phyloP scores from a whole-genome alignment of 1,140 invertebrate species.

The Drosophila bocki region DNA sequence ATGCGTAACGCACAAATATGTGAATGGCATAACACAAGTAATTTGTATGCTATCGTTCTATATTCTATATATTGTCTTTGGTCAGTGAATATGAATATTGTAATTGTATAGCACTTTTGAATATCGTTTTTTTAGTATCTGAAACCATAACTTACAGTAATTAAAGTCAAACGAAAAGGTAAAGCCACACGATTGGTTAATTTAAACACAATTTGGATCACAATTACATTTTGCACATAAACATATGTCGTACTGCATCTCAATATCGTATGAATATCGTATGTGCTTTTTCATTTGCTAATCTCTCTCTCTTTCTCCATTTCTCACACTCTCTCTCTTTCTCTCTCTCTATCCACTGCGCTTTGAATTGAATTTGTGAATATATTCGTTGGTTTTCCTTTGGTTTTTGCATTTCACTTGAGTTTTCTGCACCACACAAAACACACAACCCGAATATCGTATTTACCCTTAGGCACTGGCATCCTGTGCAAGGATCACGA shows the following conservation, averaged over 20 bases:
- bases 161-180: background rate
- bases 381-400: constrained; percentile 23
- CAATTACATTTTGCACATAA: constrained; percentile 1
- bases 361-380: constrained; percentile 14
- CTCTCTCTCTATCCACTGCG: constrained; percentile 26
- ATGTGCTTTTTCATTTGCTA: constrained; percentile 47
- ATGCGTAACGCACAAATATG: background rate
- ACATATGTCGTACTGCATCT: constrained; percentile 20
- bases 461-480: constrained; percentile 58
- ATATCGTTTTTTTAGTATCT: background rate
- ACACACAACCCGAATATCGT: constrained; percentile 12
- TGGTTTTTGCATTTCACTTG: constrained; percentile 18
- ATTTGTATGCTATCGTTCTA: background rate
- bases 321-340: constrained; percentile 38
- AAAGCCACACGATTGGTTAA: background rate
- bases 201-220: background rate
- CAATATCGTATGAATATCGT: constrained; percentile 21
- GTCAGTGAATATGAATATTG: constrained; percentile 2
- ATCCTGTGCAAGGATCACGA: constrained; percentile 86
- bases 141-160: background rate
- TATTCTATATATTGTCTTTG: background rate
- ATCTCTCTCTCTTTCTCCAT: constrained; percentile 39
- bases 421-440: constrained; percentile 28
- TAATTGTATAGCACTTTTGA: constrained; percentile 7
- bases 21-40: background rate